A percentile compares a stretch with the other conserved stretches of the same genome.
These are phyloP conservation scores for Zaprionus inermis DNA, from an alignment of 1,140 invertebrate genomes.

Conservation along the genomic window DNA sequence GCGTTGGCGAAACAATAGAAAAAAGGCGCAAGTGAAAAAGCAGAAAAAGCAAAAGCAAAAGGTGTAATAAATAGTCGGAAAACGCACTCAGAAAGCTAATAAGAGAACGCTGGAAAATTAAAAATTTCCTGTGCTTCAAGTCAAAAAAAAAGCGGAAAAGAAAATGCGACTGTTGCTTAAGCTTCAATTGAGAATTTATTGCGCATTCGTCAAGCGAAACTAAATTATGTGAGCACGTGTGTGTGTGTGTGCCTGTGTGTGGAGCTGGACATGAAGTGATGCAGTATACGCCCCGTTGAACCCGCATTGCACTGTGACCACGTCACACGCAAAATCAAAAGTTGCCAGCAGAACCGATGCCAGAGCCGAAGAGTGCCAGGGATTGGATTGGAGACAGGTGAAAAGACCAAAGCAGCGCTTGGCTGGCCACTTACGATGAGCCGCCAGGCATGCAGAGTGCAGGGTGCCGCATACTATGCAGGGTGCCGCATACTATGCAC, in stretches of 20 bases:
- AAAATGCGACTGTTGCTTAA: constrained; percentile 7
- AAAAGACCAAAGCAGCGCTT: constrained; percentile 6
- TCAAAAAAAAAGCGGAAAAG: not conserved
- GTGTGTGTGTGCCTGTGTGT: not conserved
- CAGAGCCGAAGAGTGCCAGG: too few species aligned
- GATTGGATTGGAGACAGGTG: not conserved
- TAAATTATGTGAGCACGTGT: constrained; percentile 26
- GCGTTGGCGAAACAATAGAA: constrained; percentile 13
- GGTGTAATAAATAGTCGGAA: constrained; percentile 4
- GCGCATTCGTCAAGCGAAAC: constrained; percentile 6
- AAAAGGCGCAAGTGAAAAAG: not conserved
- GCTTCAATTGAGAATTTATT: constrained; percentile 10
- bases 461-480: not conserved
- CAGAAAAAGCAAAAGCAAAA: not conserved
- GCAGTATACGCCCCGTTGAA: not conserved
- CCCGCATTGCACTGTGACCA: constrained; percentile 28
- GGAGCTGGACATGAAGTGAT: not conserved
- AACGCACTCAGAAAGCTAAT: not conserved
- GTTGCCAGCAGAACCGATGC: constrained; percentile 1
- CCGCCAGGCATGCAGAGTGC: constrained; percentile 35
- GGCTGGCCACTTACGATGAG: constrained; percentile 38
- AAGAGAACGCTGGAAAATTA: not conserved
- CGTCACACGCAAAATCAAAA: constrained; percentile 27
- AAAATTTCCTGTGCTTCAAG: not conserved
- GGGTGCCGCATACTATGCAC: not conserved